Conservation (phyloP, 2,888 invertebrate species). For the Dioctria rufipes region DNA sequence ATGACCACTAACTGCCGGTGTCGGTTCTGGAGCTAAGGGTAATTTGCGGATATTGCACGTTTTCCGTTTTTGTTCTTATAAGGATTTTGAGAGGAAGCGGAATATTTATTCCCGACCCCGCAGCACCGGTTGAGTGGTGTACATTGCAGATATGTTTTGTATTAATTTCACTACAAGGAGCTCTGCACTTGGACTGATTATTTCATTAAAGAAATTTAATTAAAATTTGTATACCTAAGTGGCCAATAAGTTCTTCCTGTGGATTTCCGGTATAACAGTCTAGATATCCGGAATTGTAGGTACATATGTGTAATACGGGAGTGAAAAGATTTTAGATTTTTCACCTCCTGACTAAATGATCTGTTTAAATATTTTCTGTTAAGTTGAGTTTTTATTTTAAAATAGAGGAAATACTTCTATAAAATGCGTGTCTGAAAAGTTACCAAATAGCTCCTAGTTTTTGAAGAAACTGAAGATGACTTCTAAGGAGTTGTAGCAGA, state of each 20-base stretch:
- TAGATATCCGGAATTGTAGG: too few species aligned
- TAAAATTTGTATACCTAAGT: constrained; percentile 11
- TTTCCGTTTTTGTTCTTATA: constrained; percentile 37
- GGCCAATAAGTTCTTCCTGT: not conserved
- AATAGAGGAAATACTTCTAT: too few species aligned
- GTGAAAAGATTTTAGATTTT: too few species aligned
- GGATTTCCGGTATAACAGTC: too few species aligned
- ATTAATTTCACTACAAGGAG: constrained; percentile 8
- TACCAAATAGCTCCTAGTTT: too few species aligned
- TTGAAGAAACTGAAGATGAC: too few species aligned
- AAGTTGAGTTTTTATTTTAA: too few species aligned
- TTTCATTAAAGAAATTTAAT: constrained; percentile 42
- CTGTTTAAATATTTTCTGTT: too few species aligned
- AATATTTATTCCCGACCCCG: constrained; percentile 3
- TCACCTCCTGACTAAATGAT: too few species aligned
- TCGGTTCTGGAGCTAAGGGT: constrained; percentile 27
- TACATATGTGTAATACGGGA: too few species aligned
- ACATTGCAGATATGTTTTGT: constrained; percentile 3
- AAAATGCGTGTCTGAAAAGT: too few species aligned
- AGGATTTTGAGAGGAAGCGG: not conserved
- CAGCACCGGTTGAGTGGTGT: not conserved
- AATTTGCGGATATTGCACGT: constrained; percentile 51
- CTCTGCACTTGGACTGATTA: not conserved
- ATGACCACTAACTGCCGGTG: constrained; percentile 48
- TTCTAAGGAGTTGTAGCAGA: too few species aligned